phyloP scores from a whole-genome alignment of 2,888 invertebrate species.

The Eupelmus urozonus region DNA sequence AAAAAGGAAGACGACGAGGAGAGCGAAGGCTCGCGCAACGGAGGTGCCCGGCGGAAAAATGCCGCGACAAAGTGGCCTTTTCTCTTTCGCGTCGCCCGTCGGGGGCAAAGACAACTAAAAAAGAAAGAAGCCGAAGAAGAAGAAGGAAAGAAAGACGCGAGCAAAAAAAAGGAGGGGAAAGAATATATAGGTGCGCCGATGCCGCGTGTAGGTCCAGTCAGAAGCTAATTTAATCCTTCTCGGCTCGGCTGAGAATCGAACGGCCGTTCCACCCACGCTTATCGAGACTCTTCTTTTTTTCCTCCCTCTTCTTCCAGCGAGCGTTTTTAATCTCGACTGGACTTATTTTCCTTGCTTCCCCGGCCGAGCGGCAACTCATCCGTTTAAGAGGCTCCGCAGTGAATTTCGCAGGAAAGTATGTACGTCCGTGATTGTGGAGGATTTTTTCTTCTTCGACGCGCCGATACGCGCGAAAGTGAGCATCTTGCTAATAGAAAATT shows the following conservation, averaged over 20 bases:
- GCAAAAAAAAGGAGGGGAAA: background rate
- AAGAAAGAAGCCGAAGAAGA: background rate
- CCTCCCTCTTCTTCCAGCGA: background rate
- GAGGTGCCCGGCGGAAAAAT: constrained; percentile 16
- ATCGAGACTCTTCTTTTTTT: background rate
- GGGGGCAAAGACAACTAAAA: constrained; percentile 23
- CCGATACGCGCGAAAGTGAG: too few species aligned
- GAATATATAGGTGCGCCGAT: too few species aligned
- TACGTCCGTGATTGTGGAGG: too few species aligned
- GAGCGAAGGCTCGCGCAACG: background rate
- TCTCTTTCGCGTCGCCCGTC: background rate
- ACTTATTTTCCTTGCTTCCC: background rate
- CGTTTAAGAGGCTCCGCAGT: background rate
- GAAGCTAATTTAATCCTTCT: constrained; percentile 34
- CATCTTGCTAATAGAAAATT: background rate
- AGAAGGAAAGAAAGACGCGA: background rate
- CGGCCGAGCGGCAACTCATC: background rate
- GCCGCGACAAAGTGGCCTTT: constrained; percentile 20
- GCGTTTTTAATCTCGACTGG: constrained; percentile 31
- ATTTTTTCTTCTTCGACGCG: too few species aligned
- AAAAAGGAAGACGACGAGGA: background rate
- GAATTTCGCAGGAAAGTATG: too few species aligned
- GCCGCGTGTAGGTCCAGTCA: background rate
- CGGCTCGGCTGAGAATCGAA: constrained; percentile 15
- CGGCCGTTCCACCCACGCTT: background rate